Evolutionary conservation across 2,797 vertebrate species (phyloP), one percentile per base, ranked within the genome.

Genomic region (Coccyzus lansbergi): DNA sequence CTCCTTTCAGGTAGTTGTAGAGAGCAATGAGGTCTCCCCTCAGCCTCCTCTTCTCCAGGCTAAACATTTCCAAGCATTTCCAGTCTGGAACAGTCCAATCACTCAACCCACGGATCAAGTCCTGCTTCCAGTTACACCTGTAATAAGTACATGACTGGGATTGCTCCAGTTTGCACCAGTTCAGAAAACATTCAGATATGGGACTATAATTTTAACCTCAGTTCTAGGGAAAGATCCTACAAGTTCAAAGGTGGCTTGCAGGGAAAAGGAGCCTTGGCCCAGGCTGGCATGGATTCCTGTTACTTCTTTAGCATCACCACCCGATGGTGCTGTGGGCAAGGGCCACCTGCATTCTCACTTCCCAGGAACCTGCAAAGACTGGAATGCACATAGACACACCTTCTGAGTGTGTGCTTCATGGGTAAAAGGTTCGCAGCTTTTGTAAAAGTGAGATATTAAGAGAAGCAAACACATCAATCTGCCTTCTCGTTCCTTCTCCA

Each of bases 191-290:
- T 44, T 21, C 25, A n/a, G 6, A 29, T 74, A 36, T 12, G 14
- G 29, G 20, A 48, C 21, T 24, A 22, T 48, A 10, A 22, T 48
- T 48, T 22, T 22, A 48, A 48, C 9, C 46, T 48, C 46, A 40
- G 4, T n/a, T 55, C 26, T 33, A 33, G 24, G 55, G 38, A 11
- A 62, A 31, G 31, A 18, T 22, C 22, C 12, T 25, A 4, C 22
- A 2, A 10, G 10, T 40, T 42, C 10, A 18, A 7, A 38, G 51
- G 71, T 19, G 10, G 3, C 4, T 2, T 22, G 5, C 4, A 12
- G 10, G 14, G 12, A 3, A 36, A n/a, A 31, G 59, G 38, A 53
- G 31, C 28, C 31, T 64, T 28, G 71, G 48, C n/a, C 21, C 52
- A 55, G 40, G 40, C 36, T 36, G 76, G 21, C 8, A 4, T 4